Percentiles rank a stretch among this genome's conserved stretches.
These are phyloP conservation scores for Phasia obesa DNA, from an alignment of 2,888 invertebrate genomes.

Conservation along the genomic window DNA sequence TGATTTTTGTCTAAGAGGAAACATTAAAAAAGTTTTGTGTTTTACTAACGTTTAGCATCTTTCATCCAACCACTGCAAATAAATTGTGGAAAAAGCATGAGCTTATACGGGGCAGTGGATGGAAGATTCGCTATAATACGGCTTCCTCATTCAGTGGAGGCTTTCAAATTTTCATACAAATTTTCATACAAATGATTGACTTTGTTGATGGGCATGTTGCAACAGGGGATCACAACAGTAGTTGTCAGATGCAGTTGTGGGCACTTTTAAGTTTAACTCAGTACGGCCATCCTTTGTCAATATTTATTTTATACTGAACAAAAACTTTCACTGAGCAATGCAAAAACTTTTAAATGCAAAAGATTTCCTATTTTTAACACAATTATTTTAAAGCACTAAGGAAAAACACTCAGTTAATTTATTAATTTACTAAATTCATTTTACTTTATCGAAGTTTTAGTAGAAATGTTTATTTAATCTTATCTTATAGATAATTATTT, in stretches of 20 bases:
- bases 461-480: too few species aligned
- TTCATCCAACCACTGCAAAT: conserved; percentile 54
- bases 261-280: conserved; percentile 55
- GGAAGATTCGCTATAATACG: conserved; percentile 34
- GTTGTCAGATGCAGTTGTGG: conserved; percentile 59
- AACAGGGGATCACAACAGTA: conserved; percentile 51
- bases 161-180: conserved; percentile 39
- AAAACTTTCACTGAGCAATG: conserved; percentile 55
- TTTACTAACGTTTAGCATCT: conserved; percentile 58
- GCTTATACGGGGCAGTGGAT: conserved; percentile 28
- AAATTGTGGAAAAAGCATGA: conserved; percentile 57
- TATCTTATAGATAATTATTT: too few species aligned
- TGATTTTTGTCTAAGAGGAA: conserved; percentile 54
- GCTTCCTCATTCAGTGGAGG: conserved; percentile 1
- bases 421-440: too few species aligned
- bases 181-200: conserved; percentile 57
- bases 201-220: conserved; percentile 47
- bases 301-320: conserved; percentile 78
- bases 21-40: conserved; percentile 68
- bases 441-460: too few species aligned
- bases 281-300: conserved; percentile 75
- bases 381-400: conserved; percentile 1
- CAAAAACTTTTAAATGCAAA: conserved; percentile 21
- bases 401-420: not conserved
- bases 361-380: conserved; percentile 16